Evolutionary conservation across 2,888 invertebrate genomes (phyloP).

Genomic region (Eilema caniola): DNA sequence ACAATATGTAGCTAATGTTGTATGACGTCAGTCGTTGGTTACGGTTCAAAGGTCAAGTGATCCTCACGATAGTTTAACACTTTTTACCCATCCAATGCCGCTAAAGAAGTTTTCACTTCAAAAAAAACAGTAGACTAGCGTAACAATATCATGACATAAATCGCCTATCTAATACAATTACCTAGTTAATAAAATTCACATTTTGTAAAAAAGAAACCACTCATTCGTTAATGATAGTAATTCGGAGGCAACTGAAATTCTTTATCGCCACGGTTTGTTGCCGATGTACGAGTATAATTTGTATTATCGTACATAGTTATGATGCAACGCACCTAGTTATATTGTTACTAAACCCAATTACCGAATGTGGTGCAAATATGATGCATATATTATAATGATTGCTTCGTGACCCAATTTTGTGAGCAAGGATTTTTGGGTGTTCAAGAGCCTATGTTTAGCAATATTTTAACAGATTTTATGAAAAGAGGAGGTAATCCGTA

Average conservation of each 20-base stretch:
- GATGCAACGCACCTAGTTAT: constrained; percentile 38
- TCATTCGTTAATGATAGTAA: constrained; percentile 42
- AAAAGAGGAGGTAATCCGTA: no score
- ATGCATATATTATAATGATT: constrained; percentile 25
- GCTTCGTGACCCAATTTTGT: constrained; percentile 12
- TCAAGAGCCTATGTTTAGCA: neutral
- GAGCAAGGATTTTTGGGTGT: neutral
- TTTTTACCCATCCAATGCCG: no score
- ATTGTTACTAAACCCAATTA: constrained; percentile 37
- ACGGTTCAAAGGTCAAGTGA: no score
- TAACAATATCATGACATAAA: neutral
- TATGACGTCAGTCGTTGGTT: no score
- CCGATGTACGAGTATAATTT: constrained; percentile 28
- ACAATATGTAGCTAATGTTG: no score
- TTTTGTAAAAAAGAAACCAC: constrained; percentile 41
- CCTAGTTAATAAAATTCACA: constrained; percentile 19
- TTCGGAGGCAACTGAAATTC: constrained; percentile 48
- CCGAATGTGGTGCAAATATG: constrained; percentile 30
- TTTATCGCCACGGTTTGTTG: constrained; percentile 39
- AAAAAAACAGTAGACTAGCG: neutral
- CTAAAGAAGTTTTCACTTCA: no score
- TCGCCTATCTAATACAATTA: constrained; percentile 1
- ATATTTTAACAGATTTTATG: neutral
- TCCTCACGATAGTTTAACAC: no score
- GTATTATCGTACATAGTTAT: constrained; percentile 33